Evolutionary conservation across 2,113 vertebrate genomes (phyloP).

Genomic region (Entelurus aequoreus): DNA sequence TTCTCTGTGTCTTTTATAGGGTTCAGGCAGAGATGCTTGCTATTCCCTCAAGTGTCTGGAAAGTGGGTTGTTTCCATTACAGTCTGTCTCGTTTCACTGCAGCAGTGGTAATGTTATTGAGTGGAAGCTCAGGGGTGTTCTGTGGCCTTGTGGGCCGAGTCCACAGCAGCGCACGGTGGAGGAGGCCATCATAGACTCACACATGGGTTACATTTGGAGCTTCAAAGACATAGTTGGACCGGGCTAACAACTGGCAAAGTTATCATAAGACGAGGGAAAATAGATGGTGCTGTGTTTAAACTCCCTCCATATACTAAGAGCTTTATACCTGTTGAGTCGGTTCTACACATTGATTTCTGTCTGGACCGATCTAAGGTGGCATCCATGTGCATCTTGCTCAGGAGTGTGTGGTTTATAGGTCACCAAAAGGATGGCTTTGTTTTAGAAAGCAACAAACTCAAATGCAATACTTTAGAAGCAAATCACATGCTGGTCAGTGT

Average conservation of each 20-base stretch:
- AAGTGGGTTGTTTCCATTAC: slow-evolving; percentile 68
- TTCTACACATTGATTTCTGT: background rate
- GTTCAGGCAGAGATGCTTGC: slow-evolving; percentile 65
- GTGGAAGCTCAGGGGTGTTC: slow-evolving; percentile 43
- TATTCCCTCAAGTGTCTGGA: slow-evolving; percentile 78
- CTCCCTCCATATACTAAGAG: background rate
- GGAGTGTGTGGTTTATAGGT: no score
- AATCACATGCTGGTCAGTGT: no score
- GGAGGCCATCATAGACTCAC: slow-evolving; percentile 27
- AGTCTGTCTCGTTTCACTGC: slow-evolving; percentile 60
- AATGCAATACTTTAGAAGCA: no score
- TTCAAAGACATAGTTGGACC: slow-evolving; percentile 52
- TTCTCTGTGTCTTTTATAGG: slow-evolving; percentile 58
- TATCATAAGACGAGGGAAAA: background rate
- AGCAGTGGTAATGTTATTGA: slow-evolving; percentile 63
- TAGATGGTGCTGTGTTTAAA: background rate
- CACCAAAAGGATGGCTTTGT: no score
- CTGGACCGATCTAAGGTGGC: background rate
- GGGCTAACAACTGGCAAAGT: slow-evolving; percentile 32
- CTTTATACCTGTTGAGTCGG: background rate
- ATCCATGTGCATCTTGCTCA: no score
- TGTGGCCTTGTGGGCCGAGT: slow-evolving; percentile 33
- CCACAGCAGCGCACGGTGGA: slow-evolving; percentile 15
- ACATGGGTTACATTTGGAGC: slow-evolving; percentile 57
- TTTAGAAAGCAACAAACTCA: no score